Percentiles rank a stretch among this genome's conserved stretches.
These are phyloP conservation scores for Drosophila infuscata DNA, from an alignment of 2,888 invertebrate species.

Conservation along the genomic window DNA sequence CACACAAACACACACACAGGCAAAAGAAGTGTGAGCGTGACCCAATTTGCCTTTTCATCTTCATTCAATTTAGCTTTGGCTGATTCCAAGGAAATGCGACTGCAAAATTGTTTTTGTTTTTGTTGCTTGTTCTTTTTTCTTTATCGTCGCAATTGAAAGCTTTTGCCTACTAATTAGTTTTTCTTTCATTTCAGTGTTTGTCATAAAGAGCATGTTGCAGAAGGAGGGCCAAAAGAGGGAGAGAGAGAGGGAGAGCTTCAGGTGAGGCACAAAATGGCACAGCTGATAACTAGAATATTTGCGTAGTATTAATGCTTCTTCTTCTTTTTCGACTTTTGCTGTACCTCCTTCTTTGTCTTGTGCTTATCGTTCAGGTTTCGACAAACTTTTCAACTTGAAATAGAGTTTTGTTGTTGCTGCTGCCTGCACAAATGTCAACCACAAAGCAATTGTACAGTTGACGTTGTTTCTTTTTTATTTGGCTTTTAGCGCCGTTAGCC, in stretches of 20 bases:
- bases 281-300: conserved; percentile 15
- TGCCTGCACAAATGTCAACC: conserved; percentile 32
- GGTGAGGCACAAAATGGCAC: background rate
- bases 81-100: conserved; percentile 17
- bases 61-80: conserved; percentile 11
- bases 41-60: conserved; percentile 33
- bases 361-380: conserved; percentile 30
- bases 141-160: conserved; percentile 23
- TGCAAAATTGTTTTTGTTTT: conserved; percentile 16
- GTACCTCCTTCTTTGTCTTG: background rate
- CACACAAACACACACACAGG: conserved; percentile 11
- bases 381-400: conserved; percentile 26
- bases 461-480: conserved; percentile 14
- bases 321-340: background rate
- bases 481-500: conserved; percentile 45
- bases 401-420: conserved; percentile 25
- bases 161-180: conserved; percentile 14
- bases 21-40: conserved; percentile 20
- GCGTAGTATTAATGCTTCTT: conserved; percentile 3
- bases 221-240: background rate
- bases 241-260: background rate
- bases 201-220: conserved; percentile 1
- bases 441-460: conserved; percentile 41
- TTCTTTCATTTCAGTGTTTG: background rate
- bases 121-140: conserved; percentile 1